Conservation (phyloP, 2,888 invertebrate genomes). For the Gerris lacustris region DNA sequence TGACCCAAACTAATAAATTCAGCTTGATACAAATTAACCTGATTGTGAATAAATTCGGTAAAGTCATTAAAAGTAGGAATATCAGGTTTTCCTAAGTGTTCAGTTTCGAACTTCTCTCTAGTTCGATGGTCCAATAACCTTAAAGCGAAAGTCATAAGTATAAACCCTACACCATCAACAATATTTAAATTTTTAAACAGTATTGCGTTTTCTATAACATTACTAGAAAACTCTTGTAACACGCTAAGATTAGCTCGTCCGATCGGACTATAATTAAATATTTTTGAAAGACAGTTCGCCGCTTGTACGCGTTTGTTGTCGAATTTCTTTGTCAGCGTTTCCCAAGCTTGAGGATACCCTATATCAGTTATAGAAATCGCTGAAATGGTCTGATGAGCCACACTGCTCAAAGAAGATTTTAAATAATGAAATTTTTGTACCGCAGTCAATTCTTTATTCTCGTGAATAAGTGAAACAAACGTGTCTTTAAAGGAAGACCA, state of each 20-base stretch:
- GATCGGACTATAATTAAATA: conserved; percentile 8
- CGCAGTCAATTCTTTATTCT: not conserved
- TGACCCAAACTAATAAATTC: too few relatives aligned
- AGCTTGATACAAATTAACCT: too few relatives aligned
- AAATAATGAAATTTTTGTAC: conserved; percentile 11
- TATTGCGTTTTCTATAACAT: not conserved
- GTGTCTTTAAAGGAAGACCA: conserved; percentile 13
- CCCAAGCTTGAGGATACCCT: conserved; percentile 10
- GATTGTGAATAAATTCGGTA: too few relatives aligned
- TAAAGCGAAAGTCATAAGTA: too few relatives aligned
- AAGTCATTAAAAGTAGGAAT: too few relatives aligned
- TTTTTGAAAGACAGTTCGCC: conserved; percentile 4
- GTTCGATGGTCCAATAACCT: too few relatives aligned
- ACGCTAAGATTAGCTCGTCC: not conserved
- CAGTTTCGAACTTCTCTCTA: too few relatives aligned
- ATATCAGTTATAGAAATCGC: conserved; percentile 7
- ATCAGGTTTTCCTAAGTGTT: too few relatives aligned
- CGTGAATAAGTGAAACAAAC: conserved; percentile 7
- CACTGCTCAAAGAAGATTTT: conserved; percentile 8
- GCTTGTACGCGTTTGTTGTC: conserved; percentile 10
- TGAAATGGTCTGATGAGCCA: not conserved
- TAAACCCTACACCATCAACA: too few relatives aligned
- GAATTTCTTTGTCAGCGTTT: not conserved
- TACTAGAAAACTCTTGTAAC: conserved; percentile 4
- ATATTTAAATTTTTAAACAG: not conserved